A percentile compares a stretch with the other conserved stretches of the same genome.
phyloP scores from a whole-genome alignment of 2,888 invertebrate species.

The Gymnosoma rotundatum region DNA sequence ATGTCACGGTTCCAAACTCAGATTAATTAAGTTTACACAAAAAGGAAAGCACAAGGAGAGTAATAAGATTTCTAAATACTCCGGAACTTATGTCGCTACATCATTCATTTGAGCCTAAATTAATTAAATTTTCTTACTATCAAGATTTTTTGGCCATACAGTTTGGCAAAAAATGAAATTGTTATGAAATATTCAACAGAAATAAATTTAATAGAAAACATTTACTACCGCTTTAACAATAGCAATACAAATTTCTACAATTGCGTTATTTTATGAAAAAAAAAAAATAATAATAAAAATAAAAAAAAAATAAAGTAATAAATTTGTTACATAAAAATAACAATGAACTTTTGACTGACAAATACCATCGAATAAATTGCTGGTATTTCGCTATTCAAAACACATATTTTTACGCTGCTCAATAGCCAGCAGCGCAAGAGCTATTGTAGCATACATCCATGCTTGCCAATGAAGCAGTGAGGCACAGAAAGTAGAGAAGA shows the following conservation, averaged over 20 bases:
- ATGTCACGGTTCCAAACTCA: too few relatives aligned
- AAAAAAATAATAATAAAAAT: slow-evolving; percentile 7
- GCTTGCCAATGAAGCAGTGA: neutral
- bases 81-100: too few relatives aligned
- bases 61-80: too few relatives aligned
- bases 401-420: neutral
- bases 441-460: slow-evolving; percentile 3
- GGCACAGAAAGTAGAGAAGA: neutral
- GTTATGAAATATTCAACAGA: too few relatives aligned
- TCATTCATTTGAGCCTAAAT: too few relatives aligned
- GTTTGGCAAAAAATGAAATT: too few relatives aligned
- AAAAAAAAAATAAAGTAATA: neutral
- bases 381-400: slow-evolving; percentile 25
- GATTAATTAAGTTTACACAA: too few relatives aligned
- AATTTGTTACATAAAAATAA: slow-evolving; percentile 77
- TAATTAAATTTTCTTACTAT: too few relatives aligned
- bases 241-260: slow-evolving; percentile 53
- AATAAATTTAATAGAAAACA: slow-evolving; percentile 6
- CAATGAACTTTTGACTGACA: slow-evolving; percentile 75
- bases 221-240: neutral
- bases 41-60: too few relatives aligned
- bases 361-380: neutral
- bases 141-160: too few relatives aligned
- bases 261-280: slow-evolving; percentile 47
- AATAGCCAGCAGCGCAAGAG: neutral